Conservation (phyloP, 2,888 invertebrate genomes). For the Phortica okadai region DNA sequence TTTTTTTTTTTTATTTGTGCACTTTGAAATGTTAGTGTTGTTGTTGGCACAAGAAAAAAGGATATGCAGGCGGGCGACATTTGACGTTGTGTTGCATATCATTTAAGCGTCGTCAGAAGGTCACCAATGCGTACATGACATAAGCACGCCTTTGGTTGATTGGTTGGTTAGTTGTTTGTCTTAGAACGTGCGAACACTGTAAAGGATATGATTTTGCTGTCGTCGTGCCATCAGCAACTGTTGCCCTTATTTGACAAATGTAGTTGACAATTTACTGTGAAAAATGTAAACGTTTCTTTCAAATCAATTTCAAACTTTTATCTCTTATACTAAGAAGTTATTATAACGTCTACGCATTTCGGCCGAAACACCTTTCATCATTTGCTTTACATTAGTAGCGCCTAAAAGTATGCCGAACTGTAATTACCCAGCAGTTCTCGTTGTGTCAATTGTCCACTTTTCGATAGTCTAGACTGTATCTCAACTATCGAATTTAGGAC, state of each 20-base stretch:
- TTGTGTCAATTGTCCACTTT: too few species aligned
- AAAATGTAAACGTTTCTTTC: not conserved
- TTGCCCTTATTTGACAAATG: not conserved
- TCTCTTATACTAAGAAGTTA: not conserved
- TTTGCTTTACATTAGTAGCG: conserved; percentile 23
- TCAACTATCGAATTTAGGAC: too few species aligned
- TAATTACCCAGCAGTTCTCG: too few species aligned
- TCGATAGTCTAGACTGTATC: too few species aligned
- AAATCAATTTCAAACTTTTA: conserved; percentile 25
- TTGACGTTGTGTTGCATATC: conserved; percentile 54
- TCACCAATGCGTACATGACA: conserved; percentile 31
- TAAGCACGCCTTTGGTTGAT: not conserved
- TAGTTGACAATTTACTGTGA: not conserved
- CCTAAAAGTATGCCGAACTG: not conserved
- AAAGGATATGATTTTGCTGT: too few species aligned
- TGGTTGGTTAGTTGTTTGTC: too few species aligned
- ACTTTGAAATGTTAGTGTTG: conserved; percentile 60
- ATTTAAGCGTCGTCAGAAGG: conserved; percentile 58
- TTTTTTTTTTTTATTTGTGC: conserved; percentile 26
- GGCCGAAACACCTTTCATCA: not conserved
- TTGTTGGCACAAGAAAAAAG: not conserved
- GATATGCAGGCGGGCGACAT: not conserved
- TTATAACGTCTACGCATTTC: not conserved
- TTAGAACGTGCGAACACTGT: too few species aligned
- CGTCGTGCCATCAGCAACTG: not conserved